phyloP scores from a whole-genome alignment of 2,888 invertebrate genomes.

The Stenodema calcarata region DNA sequence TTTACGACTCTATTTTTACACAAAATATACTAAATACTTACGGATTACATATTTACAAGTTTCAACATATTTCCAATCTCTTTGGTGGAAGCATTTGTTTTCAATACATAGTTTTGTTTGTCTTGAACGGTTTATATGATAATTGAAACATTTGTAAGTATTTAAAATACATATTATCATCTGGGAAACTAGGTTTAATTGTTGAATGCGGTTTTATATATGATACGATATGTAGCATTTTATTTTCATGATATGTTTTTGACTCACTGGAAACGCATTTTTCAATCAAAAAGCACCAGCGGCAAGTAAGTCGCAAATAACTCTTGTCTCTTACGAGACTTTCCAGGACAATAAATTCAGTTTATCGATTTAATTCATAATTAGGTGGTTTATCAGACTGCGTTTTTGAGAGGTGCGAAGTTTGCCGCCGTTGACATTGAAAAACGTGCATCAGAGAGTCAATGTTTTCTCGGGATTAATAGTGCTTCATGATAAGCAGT shows the following conservation, averaged over 20 bases:
- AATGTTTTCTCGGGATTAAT: background rate
- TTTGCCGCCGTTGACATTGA: background rate
- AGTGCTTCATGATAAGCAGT: too few species aligned
- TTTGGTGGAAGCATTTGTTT: slow-evolving; percentile 32
- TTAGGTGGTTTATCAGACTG: background rate
- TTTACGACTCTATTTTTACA: slow-evolving; percentile 30
- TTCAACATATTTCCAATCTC: slow-evolving; percentile 18
- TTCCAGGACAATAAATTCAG: too few species aligned
- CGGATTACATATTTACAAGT: slow-evolving; percentile 25
- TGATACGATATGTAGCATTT: slow-evolving; percentile 26
- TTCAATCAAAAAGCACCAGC: background rate
- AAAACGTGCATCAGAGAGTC: background rate
- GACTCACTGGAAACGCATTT: background rate
- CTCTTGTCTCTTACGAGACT: too few species aligned
- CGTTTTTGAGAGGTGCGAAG: background rate
- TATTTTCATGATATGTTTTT: slow-evolving; percentile 24
- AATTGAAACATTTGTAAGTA: background rate
- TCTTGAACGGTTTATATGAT: background rate
- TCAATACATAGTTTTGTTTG: background rate
- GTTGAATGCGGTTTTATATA: slow-evolving; percentile 6
- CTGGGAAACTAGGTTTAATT: background rate
- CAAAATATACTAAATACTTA: slow-evolving; percentile 37
- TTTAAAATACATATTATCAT: background rate
- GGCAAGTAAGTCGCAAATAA: too few species aligned
- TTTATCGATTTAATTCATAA: too few species aligned